A percentile compares a stretch with the other conserved stretches of the same genome.
Conservation (phyloP, 2,113 vertebrate species). For the Trinectes maculatus region DNA sequence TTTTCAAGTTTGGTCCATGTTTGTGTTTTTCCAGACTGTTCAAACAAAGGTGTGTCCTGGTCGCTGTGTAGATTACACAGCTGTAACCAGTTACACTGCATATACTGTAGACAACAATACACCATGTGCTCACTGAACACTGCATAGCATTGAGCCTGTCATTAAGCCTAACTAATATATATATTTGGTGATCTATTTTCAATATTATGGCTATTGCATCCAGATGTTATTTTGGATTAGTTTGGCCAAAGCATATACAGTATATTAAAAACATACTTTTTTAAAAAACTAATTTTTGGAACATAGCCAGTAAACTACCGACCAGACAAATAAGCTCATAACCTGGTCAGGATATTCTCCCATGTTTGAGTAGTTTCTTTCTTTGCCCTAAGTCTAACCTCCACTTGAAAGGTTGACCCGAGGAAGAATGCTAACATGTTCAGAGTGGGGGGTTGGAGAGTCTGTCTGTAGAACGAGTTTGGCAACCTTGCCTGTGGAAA, state of each 20-base stretch:
- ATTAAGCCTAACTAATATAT: too few relatives aligned
- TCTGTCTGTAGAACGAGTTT: constrained; percentile 67
- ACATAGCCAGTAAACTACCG: constrained; percentile 1
- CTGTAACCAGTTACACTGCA: not conserved
- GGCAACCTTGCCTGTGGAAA: constrained; percentile 55
- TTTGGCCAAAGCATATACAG: too few relatives aligned
- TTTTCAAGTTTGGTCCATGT: too few relatives aligned
- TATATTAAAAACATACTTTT: constrained; percentile 15
- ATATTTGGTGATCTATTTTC: too few relatives aligned
- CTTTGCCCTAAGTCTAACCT: constrained; percentile 66
- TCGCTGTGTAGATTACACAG: not conserved
- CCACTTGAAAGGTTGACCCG: constrained; percentile 60
- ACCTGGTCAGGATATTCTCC: constrained; percentile 10
- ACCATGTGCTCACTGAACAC: too few relatives aligned
- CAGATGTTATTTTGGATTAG: too few relatives aligned
- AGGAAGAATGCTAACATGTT: constrained; percentile 71
- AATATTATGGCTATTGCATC: too few relatives aligned
- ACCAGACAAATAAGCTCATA: constrained; percentile 1
- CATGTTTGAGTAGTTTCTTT: constrained; percentile 48
- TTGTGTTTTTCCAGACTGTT: not conserved
- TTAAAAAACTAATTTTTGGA: constrained; percentile 30
- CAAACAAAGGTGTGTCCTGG: not conserved
- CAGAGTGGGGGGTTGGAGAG: constrained; percentile 54
- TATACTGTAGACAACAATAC: not conserved
- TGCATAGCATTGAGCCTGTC: too few relatives aligned